phyloP scores from a whole-genome alignment of 2,888 invertebrate species.

The Ichneumoninae sp. region DNA sequence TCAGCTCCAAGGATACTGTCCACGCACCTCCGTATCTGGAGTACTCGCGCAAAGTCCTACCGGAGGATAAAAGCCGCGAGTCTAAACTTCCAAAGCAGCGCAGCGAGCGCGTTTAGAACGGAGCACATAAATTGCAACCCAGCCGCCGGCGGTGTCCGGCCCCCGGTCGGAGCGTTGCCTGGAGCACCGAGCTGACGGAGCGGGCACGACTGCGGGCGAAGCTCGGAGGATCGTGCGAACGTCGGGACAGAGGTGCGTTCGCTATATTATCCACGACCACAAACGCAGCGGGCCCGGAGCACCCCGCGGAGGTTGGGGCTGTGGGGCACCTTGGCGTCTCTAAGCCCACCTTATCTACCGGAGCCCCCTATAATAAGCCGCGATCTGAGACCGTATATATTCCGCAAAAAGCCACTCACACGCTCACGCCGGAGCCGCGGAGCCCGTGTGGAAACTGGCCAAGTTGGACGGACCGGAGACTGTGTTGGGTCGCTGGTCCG shows the following conservation, averaged over 20 bases:
- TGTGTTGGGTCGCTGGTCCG: conserved; percentile 43
- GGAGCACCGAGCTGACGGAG: conserved; percentile 61
- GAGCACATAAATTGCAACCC: conserved; percentile 75
- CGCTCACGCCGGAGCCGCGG: background rate
- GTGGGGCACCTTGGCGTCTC: conserved; percentile 77
- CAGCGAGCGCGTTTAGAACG: conserved; percentile 64
- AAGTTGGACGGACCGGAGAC: conserved; percentile 42
- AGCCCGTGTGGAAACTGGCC: conserved; percentile 39
- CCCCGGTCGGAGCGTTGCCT: conserved; percentile 69
- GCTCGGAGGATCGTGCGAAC: conserved; percentile 64
- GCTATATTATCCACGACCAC: conserved; percentile 17
- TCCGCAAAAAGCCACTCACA: conserved; percentile 66
- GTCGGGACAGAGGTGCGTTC: conserved; percentile 45
- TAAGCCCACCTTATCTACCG: conserved; percentile 77
- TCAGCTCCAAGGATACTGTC: background rate
- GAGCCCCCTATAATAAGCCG: conserved; percentile 82
- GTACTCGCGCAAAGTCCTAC: background rate
- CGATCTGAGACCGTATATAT: conserved; percentile 81
- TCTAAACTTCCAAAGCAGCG: conserved; percentile 71
- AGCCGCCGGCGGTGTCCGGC: conserved; percentile 67
- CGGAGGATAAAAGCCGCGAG: conserved; percentile 11
- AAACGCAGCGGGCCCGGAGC: conserved; percentile 32
- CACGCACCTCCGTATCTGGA: background rate
- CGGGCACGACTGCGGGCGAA: conserved; percentile 53
- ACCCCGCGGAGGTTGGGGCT: conserved; percentile 70